phyloP scores from a whole-genome alignment of 2,113 vertebrate genomes.

The Thamnaconus septentrionalis region DNA sequence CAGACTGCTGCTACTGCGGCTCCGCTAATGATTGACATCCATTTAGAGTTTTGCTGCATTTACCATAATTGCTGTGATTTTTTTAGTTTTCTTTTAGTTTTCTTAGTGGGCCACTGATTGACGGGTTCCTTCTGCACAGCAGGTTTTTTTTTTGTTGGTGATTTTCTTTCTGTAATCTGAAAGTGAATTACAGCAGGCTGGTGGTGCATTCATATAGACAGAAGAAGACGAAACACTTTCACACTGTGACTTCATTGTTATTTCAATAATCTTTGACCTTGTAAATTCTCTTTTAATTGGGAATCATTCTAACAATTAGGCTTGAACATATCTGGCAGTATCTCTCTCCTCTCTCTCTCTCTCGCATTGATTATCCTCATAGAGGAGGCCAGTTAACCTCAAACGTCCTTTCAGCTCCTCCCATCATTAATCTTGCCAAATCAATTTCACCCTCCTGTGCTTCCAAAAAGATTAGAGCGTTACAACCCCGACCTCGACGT shows the following conservation, averaged over 20 bases:
- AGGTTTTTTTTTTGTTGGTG: slow-evolving; percentile 9
- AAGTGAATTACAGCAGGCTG: neutral
- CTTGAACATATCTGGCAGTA: no score
- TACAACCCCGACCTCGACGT: slow-evolving; percentile 20
- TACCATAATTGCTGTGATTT: slow-evolving; percentile 35
- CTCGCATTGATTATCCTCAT: neutral
- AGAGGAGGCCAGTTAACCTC: neutral
- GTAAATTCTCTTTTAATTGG: no score
- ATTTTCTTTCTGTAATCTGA: no score
- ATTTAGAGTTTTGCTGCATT: slow-evolving; percentile 30
- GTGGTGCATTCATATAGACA: neutral
- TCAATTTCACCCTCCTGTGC: slow-evolving; percentile 43
- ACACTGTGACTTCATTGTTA: no score
- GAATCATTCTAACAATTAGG: no score
- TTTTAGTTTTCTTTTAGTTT: slow-evolving; percentile 10
- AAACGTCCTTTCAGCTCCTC: slow-evolving; percentile 14
- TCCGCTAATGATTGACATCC: slow-evolving; percentile 15
- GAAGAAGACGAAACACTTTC: no score
- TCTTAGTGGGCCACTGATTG: slow-evolving; percentile 30
- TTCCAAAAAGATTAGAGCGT: slow-evolving; percentile 17
- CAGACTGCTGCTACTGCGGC: slow-evolving; percentile 46
- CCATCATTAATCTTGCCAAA: slow-evolving; percentile 32
- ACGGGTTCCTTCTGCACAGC: slow-evolving; percentile 5
- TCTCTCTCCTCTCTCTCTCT: no score
- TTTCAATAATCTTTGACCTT: no score